Evolutionary conservation across 2,797 vertebrate species (phyloP), one percentile per base, ranked within the genome.

Genomic region (Loris lydekkerianus): DNA sequence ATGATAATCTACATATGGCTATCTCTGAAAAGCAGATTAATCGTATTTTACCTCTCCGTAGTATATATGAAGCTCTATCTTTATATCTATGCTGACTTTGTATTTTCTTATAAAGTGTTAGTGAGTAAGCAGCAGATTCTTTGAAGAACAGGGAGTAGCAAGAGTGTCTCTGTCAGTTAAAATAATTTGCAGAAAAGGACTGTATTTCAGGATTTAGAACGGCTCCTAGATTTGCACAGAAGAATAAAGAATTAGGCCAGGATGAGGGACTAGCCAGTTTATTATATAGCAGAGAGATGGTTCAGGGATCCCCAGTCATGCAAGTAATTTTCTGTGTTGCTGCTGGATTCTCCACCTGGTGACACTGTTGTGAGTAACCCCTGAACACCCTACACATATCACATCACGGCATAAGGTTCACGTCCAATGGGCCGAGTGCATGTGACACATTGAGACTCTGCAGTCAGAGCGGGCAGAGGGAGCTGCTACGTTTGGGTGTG

Each of bases 171-270:
- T 89, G 61, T 17, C 46, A 76, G 88, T 78, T 77, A 86, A 7
- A 10, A 29, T 49, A 21, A 88, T 84, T 82, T 86, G 27, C 10
- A 87, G 43, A 82, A 90, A 96, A 65, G 5, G 5, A 84, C 86
- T 88, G 58, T 76, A 93, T 91, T 81, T 92, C 73, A 76, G 56
- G 56, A 92, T 85, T 91, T 34, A 93, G 43, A 67, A 7, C 72
- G 27, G 31, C 27, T 49, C 65, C 67, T 1, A 73, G 60, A 65
- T 11, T 49, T 85, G 10, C 21, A 43, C 3, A 72, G 21, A n/a
- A 69, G 34, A 85, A 27, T 18, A 67, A 53, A 83, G 53, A 90
- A 89, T 29, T 25, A 86, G 21, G 23, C 5, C 72, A 53, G 27
- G 5, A 67, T 56, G 13, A 77, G 23, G 23, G 58, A 10, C 3